Evolutionary conservation across 1,140 invertebrate genomes (phyloP), one percentile per base, ranked within the genome.

Genomic region (Drosophila simulans): DNA sequence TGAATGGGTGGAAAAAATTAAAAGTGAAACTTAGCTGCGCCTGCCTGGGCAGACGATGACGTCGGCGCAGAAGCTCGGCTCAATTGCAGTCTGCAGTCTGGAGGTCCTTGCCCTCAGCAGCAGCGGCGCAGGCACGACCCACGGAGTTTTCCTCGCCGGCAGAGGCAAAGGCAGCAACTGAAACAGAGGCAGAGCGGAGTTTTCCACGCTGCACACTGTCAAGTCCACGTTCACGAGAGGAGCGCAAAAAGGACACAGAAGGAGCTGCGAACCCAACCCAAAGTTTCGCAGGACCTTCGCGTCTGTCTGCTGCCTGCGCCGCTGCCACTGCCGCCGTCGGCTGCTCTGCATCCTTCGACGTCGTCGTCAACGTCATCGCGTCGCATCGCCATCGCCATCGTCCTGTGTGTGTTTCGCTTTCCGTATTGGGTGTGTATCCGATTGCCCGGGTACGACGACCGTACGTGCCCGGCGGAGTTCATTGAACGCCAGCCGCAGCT

Each of bases 371-470:
- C 56, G 65, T 46, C 31, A 8, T 8, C 27, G 27, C 27, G 7
- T 27, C 27, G 27, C 51, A 10, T n/a, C 46, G 80, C 77, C 51
- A 8, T n/a, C 46, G 80, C 77, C 76, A 77, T 84, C 89, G 85
- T 89, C 84, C 77, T 90, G 79, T 83, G 75, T 80, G 80, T 89
- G 81, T 91, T 91, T 91, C 90, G 90, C 90, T 91, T 91, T 91
- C 84, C 86, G 84, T 91, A 91, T 91, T 88, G 86, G 90, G 90
- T 91, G 86, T 91, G 90, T 91, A 91, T 91, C 78, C 79, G 37
- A 53, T 68, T 34, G 62, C 59, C 57, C 80, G 77, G 75, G 72
- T 71, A 71, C 83, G 81, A 86, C 80, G 82, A 91, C 80, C 83
- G 82, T 79, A 80, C 78, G 83, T 90, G 91, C 89, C 80, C 82